Conservation (phyloP, 2,888 invertebrate genomes). For the Alitta virens region DNA sequence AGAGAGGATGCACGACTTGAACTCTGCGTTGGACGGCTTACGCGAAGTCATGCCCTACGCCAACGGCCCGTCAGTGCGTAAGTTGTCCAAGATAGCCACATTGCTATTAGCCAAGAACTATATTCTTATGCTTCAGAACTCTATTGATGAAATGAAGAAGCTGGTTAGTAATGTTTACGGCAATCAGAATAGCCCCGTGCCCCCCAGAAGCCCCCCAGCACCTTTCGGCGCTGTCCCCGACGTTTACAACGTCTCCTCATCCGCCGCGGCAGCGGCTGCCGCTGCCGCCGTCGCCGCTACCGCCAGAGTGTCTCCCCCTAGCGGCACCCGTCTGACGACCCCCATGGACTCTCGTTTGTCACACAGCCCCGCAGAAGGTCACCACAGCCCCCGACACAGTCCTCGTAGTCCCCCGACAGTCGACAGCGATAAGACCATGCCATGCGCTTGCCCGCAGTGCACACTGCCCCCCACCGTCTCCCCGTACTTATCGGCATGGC, state of each 20-base stretch:
- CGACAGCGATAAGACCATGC: neutral
- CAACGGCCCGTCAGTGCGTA: constrained; percentile 51
- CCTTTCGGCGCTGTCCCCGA: neutral
- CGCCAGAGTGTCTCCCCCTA: neutral
- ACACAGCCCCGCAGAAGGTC: no score
- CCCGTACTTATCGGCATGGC: no score
- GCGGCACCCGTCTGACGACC: no score
- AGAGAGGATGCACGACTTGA: constrained; percentile 59
- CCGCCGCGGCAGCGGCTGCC: neutral
- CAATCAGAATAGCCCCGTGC: neutral
- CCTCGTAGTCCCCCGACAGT: no score
- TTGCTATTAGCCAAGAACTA: constrained; percentile 52
- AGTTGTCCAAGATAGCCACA: constrained; percentile 53
- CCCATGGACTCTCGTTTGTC: no score
- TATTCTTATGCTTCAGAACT: constrained; percentile 50
- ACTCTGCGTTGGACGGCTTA: constrained; percentile 55
- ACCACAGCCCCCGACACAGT: no score
- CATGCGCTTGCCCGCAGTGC: neutral
- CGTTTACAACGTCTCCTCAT: no score
- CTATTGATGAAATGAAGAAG: constrained; percentile 48
- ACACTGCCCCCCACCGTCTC: neutral
- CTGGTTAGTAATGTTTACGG: constrained; percentile 16
- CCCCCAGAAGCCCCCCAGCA: neutral
- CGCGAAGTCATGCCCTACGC: constrained; percentile 56
- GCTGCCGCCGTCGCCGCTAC: neutral